Evolutionary conservation across 2,113 vertebrate species (phyloP).

Genomic region (Platycercus adscitus): DNA sequence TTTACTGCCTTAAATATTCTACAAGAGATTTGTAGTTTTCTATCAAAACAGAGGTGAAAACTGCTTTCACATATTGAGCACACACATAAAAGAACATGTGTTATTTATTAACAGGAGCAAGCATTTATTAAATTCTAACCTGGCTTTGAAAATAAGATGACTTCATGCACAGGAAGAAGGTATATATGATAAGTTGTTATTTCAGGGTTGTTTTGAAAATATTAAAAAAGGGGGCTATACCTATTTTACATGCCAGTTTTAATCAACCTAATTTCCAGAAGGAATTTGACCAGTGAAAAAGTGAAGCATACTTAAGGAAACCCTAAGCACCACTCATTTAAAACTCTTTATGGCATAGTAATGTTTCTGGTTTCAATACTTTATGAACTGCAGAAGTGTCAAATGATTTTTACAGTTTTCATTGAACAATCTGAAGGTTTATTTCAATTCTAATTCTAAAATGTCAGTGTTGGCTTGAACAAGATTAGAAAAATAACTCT

Average conservation of each 20-base stretch:
- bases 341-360: background rate
- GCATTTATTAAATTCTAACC: slow-evolving; percentile 29
- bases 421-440: background rate
- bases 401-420: background rate
- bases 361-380: background rate
- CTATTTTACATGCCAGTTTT: slow-evolving; percentile 1
- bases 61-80: background rate
- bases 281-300: background rate
- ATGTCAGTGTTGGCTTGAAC: background rate
- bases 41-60: slow-evolving; percentile 4
- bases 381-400: background rate
- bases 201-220: slow-evolving; percentile 27
- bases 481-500: background rate
- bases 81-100: background rate
- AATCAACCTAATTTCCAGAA: slow-evolving; percentile 22
- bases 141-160: slow-evolving; percentile 40
- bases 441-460: background rate
- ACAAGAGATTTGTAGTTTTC: background rate
- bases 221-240: background rate
- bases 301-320: background rate
- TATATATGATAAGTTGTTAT: background rate
- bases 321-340: background rate
- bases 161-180: slow-evolving; percentile 23
- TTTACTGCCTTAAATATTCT: slow-evolving; percentile 15
- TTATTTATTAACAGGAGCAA: slow-evolving; percentile 30